These are phyloP conservation scores for Lasioglossum zephyrum DNA, from an alignment of 2,888 invertebrate genomes.

Conservation along the genomic window DNA sequence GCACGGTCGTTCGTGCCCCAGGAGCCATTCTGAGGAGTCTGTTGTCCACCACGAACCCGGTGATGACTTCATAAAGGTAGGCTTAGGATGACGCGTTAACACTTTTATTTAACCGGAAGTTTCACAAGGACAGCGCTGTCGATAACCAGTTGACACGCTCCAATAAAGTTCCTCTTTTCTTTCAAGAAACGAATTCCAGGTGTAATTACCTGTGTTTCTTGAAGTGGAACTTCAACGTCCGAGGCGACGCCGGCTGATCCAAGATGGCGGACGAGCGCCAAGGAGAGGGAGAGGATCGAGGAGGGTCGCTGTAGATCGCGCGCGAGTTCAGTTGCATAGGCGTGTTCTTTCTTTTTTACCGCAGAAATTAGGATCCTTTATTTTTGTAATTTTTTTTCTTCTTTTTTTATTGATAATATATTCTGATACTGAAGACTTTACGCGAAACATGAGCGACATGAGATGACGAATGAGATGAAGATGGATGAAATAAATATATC, in stretches of 20 bases:
- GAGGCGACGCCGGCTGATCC: neutral
- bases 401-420: neutral
- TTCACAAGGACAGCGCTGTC: too few relatives aligned
- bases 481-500: slow-evolving; percentile 62
- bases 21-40: slow-evolving; percentile 79
- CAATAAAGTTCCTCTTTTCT: neutral
- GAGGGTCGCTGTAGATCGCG: neutral
- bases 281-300: neutral
- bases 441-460: neutral
- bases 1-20: slow-evolving; percentile 79
- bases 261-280: neutral
- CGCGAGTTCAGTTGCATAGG: slow-evolving; percentile 30
- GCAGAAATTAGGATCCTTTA: slow-evolving; percentile 7
- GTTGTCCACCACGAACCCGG: slow-evolving; percentile 66
- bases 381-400: slow-evolving; percentile 16
- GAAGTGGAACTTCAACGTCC: slow-evolving; percentile 16
- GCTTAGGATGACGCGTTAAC: neutral
- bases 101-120: neutral
- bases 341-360: slow-evolving; percentile 10
- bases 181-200: slow-evolving; percentile 3
- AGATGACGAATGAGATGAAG: neutral
- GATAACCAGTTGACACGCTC: too few relatives aligned
- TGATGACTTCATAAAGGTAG: slow-evolving; percentile 64
- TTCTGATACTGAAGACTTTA: slow-evolving; percentile 9
- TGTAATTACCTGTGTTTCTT: neutral